These are phyloP conservation scores for Cecropterus lyciades DNA, from an alignment of 1,140 invertebrate species.

Conservation along the genomic window DNA sequence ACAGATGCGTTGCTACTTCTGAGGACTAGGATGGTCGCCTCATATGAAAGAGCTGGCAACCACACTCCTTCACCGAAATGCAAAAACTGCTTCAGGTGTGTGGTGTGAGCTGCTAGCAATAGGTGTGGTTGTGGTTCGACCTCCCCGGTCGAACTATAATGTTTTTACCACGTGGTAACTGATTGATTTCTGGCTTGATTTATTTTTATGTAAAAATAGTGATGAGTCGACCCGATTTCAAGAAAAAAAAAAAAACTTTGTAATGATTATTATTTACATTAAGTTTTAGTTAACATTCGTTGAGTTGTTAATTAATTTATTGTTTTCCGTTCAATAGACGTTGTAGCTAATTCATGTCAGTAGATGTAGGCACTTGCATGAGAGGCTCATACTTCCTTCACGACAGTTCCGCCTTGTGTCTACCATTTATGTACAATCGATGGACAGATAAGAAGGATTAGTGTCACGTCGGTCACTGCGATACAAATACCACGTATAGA, in stretches of 20 bases:
- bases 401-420: conserved; percentile 3
- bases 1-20: too few species aligned
- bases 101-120: too few species aligned
- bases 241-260: conserved; percentile 14
- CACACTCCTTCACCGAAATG: too few species aligned
- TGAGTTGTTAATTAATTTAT: too few species aligned
- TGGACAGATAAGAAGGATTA: conserved; percentile 8
- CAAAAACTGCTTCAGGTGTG: too few species aligned
- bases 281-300: too few species aligned
- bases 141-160: too few species aligned
- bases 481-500: background rate
- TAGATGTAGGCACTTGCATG: background rate
- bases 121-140: too few species aligned
- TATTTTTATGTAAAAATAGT: conserved; percentile 5
- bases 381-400: background rate
- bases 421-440: conserved; percentile 2
- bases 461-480: background rate
- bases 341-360: background rate
- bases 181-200: too few species aligned
- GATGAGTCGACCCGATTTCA: conserved; percentile 7
- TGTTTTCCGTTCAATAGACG: background rate
- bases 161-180: too few species aligned
- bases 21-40: too few species aligned
- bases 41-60: too few species aligned
- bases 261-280: conserved; percentile 1